A percentile compares a stretch with the other conserved stretches of the same genome.
Evolutionary conservation across 2,113 vertebrate species (phyloP).

Genomic region (Pelmatolapia mariae): DNA sequence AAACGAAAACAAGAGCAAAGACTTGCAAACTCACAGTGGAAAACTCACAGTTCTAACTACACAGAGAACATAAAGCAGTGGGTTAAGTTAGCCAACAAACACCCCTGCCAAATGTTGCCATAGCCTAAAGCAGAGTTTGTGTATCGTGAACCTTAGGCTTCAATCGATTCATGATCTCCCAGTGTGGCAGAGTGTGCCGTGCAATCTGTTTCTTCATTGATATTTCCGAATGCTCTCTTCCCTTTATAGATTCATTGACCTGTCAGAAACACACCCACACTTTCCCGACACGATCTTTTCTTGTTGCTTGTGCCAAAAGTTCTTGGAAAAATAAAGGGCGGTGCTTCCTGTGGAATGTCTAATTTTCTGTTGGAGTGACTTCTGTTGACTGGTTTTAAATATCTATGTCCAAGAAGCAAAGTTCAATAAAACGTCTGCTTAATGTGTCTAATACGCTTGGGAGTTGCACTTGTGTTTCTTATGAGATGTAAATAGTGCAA

Average conservation of each 20-base stretch:
- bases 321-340: neutral
- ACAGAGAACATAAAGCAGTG: neutral
- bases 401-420: neutral
- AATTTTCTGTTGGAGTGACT: neutral
- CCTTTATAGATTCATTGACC: slow-evolving; percentile 47
- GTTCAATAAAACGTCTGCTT: slow-evolving; percentile 34
- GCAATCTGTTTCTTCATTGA: slow-evolving; percentile 45
- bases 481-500: neutral
- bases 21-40: neutral
- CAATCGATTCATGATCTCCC: slow-evolving; percentile 33
- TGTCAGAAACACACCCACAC: slow-evolving; percentile 42
- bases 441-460: neutral
- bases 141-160: neutral
- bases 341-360: neutral
- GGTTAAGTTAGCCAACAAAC: slow-evolving; percentile 16
- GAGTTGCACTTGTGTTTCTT: neutral
- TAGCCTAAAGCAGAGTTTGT: slow-evolving; percentile 24
- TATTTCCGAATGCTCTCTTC: slow-evolving; percentile 47
- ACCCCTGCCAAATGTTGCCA: slow-evolving; percentile 3
- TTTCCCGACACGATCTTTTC: slow-evolving; percentile 1
- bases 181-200: neutral
- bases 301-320: slow-evolving; percentile 57
- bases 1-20: neutral
- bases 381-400: neutral
- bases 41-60: neutral